Evolutionary conservation across 2,113 vertebrate species (phyloP), one percentile per base, ranked within the genome.

Genomic region (Protomyctophum bolini): DNA sequence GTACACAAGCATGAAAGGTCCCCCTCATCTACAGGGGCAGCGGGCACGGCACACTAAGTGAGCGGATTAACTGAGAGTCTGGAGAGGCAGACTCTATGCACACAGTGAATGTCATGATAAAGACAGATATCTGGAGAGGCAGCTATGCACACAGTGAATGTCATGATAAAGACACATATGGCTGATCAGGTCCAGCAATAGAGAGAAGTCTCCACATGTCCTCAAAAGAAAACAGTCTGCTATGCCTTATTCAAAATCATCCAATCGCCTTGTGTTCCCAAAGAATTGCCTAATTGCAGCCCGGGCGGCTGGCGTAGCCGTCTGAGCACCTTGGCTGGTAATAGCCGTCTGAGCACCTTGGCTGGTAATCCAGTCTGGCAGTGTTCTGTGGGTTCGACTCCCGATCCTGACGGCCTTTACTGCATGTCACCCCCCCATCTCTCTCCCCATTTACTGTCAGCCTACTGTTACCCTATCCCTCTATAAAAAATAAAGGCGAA

Each of bases 1-100:
- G 85, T 64, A 6, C 41, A 49, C 67, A 33, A 6, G 84, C 10
- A 47, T 89, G 83, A 91, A 91, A 85, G 89, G 72, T 56, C 66
- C 58, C 84, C 88, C 87, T 90, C 73, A 86, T 87, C 73, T 68
- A 49, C 21, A 6, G 15, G 7, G 66, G 59, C 51, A 21, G 1
- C 21, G 21, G 21, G 21, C 51, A 58, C 77, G 65, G 60, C 58
- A 49, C 66, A 70, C 28, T 11, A 60, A 83, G 28, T 56, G 72
- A 33, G 47, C 45, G 77, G 79, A 80, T 79, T 70, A 76, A 76
- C 73, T 58, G 15, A 73, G 63, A 73, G 58, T 68, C 79, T 74
- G 73, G 49, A 49, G 66, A 72, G 66, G 66, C 54, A 58, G 58
- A n/a, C n/a, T n/a, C 70, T 75, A 52, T 73, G 75, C 49, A 73